Conservation (phyloP, 2,113 vertebrate species). For the Salvelinus sp. region DNA sequence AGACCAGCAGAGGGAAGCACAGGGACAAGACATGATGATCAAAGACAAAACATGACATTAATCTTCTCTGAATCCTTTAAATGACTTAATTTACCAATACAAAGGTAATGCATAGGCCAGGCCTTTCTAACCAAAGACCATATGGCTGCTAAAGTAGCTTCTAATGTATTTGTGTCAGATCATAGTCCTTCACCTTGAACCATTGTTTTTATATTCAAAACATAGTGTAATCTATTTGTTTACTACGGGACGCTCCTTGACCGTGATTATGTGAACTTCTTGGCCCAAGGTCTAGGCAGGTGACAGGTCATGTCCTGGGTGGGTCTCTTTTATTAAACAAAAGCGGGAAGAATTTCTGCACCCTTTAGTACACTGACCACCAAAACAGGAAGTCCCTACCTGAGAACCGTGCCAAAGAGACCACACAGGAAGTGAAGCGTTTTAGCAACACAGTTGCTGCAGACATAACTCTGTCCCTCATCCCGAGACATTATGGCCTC, state of each 20-base stretch:
- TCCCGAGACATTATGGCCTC: not conserved
- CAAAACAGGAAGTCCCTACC: conserved; percentile 65
- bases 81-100: too few relatives aligned
- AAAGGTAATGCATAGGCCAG: too few relatives aligned
- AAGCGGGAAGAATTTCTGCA: conserved; percentile 61
- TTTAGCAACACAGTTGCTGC: not conserved
- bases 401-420: conserved; percentile 23
- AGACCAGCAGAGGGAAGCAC: too few relatives aligned
- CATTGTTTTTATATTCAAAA: not conserved
- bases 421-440: conserved; percentile 24
- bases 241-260: conserved; percentile 22
- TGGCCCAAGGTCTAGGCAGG: conserved; percentile 52
- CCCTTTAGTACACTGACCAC: conserved; percentile 44
- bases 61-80: too few relatives aligned
- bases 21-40: too few relatives aligned
- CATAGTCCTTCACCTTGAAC: not conserved
- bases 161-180: too few relatives aligned
- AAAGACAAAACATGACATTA: too few relatives aligned
- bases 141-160: too few relatives aligned
- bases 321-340: conserved; percentile 60
- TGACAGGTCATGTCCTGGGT: conserved; percentile 57
- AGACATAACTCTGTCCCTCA: not conserved
- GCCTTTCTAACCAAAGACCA: too few relatives aligned
- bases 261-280: conserved; percentile 34
- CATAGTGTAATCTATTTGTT: conserved; percentile 22